Evolutionary conservation across 2,888 invertebrate species (phyloP), one percentile per base, ranked within the genome.

Genomic region (Unio pictorum): DNA sequence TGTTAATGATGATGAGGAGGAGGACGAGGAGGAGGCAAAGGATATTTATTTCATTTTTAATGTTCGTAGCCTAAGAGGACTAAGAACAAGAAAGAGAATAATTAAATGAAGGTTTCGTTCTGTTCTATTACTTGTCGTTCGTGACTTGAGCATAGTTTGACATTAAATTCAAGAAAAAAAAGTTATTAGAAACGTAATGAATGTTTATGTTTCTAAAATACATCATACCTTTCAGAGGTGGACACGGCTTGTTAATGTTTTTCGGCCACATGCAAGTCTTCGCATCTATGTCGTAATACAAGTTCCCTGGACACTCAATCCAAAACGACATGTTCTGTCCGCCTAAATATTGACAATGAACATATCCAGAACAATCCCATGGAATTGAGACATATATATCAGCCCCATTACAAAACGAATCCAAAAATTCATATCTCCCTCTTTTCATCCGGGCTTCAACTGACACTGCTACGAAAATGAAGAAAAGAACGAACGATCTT

Each of bases 331-430:
- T 74, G 58, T 69, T 66, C 60, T 71, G 69, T 30, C 73, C 62
- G 4, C 71, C 76, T 45, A 72, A 67, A 66, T 70, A 70, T 45
- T 73, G 68, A 67, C 81, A 81, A 23, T 78, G 79, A 5, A 81
- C 73, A 63, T 80, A 81, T 17, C 80, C 81, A 8, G 76, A 68
- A 69, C 81, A 81, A 66, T 81, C 80, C 79, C 80, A 80, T 3
- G 81, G 81, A 55, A 80, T 71, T 23, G 78, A 71, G 3, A 76
- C 79, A 66, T 81, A 81, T 3, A 75, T 65, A 54, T 81, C 79
- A 15, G 73, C 72, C 59, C 75, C 75, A 2, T 63, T 61, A 69
- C 81, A 81, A 62, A 81, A 79, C n/a, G 71, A 61, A 57, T 77
- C 71, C 20, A 77, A 64, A 45, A 77, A 77, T 23, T 69, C 68